Evolutionary conservation across 2,797 vertebrate species (phyloP).

Genomic region (Sebastes cheni): DNA sequence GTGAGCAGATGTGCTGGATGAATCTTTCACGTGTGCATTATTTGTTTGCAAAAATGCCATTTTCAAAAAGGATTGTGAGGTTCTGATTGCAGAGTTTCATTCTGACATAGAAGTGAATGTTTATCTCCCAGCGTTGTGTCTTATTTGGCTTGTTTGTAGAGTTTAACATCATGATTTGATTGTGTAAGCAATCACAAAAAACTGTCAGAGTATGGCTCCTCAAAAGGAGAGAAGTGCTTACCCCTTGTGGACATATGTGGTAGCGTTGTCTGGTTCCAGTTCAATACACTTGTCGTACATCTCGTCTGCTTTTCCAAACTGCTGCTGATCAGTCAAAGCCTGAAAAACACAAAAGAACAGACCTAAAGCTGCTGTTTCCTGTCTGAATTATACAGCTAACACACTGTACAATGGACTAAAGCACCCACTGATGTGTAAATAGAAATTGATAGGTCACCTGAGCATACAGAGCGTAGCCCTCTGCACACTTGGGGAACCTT

Average conservation of each 20-base stretch:
- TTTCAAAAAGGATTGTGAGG: no score
- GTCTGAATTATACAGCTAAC: background rate
- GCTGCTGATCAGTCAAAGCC: conserved; percentile 99
- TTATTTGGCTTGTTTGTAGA: no score
- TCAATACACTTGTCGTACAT: conserved; percentile 99
- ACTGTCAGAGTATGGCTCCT: no score
- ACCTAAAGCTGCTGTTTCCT: background rate
- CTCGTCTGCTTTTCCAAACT: conserved; percentile 98
- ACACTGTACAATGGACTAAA: background rate
- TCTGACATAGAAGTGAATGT: no score
- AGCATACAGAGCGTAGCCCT: conserved; percentile 97
- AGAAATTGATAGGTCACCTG: conserved; percentile 83
- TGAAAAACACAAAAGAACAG: conserved; percentile 67
- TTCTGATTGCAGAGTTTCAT: no score
- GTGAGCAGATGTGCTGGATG: no score
- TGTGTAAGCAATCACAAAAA: no score
- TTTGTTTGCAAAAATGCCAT: no score
- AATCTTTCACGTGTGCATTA: no score
- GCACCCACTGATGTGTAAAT: background rate
- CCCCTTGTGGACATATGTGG: conserved; percentile 99
- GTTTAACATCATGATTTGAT: no score
- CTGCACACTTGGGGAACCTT: conserved; percentile 95
- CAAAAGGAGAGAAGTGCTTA: conserved; percentile 61
- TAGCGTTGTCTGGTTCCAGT: conserved; percentile 98
- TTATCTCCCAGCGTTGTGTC: no score